Evolutionary conservation across 2,888 invertebrate genomes (phyloP), one percentile per base, ranked within the genome.

Genomic region (Dasysyrphus albostriatus): DNA sequence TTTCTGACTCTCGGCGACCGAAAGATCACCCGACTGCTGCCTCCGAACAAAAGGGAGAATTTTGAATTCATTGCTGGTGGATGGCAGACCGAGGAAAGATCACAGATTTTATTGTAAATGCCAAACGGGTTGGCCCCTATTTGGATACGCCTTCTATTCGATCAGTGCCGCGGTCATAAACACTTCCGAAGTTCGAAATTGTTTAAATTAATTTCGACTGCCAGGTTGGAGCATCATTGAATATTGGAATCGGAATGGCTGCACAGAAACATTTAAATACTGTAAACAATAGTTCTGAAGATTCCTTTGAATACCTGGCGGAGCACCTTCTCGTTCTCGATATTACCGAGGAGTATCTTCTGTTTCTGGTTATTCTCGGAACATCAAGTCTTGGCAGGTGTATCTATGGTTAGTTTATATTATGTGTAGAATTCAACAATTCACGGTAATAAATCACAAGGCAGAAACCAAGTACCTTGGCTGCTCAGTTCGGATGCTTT

Each of bases 241-340:
- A 61, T 79, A 51, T 72, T 75, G 39, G 78, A 87, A 87, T 87
- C 72, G 39, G 78, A 87, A 87, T 87, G 87, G 83, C 87, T 83
- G 78, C 65, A 78, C 19, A 51, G 63, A 61, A 67, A n/a, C 44
- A 76, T 19, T 73, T 16, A 44, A 54, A 12, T 73, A 39, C 49
- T 65, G 59, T 87, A 87, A 87, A 87, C 87, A 87, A 49, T 42
- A 32, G 42, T 58, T 49, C 12, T 32, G 74, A 79, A 59, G 54
- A 72, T 79, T 73, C 32, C 34, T 85, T 82, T 78, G 70, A 82
- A 81, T 70, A 67, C 39, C 37, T 34, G 32, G n/a, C 34, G 49
- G 65, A 58, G 37, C 37, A 39, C 42, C 54, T 59, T 44, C n/a
- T 34, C 70, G 24, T 2, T 24, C n/a, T n/a, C n/a, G 61, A 70